Conservation (phyloP, 2,888 invertebrate genomes). For the Pristionchus exspectatus region DNA sequence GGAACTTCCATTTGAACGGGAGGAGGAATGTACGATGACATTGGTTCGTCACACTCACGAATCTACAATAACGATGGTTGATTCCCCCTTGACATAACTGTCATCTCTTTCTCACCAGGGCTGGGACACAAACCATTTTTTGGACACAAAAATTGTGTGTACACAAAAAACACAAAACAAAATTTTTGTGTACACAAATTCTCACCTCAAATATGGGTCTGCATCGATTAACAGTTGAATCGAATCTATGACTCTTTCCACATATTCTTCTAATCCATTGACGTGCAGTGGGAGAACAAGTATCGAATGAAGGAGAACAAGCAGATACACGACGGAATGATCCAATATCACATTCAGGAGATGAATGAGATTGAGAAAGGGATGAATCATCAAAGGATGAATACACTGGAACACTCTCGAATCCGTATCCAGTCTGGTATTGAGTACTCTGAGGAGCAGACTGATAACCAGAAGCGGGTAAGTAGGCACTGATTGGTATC, state of each 20-base stretch:
- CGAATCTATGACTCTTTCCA: constrained; percentile 50
- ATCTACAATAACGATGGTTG: not conserved
- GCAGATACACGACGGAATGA: constrained; percentile 22
- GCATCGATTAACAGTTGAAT: not conserved
- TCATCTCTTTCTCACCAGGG: not conserved
- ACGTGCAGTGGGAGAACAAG: constrained; percentile 45
- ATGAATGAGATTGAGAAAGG: not conserved
- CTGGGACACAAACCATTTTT: too few relatives aligned
- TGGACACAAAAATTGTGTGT: too few relatives aligned
- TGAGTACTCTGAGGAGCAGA: not conserved
- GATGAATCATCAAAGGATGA: constrained; percentile 30
- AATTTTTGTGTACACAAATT: too few relatives aligned
- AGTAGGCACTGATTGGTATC: not conserved
- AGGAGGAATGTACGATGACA: constrained; percentile 48
- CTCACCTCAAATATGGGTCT: constrained; percentile 47
- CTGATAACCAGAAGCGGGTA: not conserved
- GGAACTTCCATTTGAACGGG: not conserved
- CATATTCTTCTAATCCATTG: constrained; percentile 11
- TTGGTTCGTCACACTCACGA: constrained; percentile 50
- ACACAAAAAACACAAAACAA: too few relatives aligned
- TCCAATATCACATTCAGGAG: constrained; percentile 31
- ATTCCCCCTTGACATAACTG: too few relatives aligned
- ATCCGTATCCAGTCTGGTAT: constrained; percentile 12
- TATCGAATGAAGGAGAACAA: constrained; percentile 26
- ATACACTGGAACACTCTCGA: not conserved